These are phyloP conservation scores for Anabas testudineus DNA, from an alignment of 2,797 vertebrate species.

Conservation along the genomic window DNA sequence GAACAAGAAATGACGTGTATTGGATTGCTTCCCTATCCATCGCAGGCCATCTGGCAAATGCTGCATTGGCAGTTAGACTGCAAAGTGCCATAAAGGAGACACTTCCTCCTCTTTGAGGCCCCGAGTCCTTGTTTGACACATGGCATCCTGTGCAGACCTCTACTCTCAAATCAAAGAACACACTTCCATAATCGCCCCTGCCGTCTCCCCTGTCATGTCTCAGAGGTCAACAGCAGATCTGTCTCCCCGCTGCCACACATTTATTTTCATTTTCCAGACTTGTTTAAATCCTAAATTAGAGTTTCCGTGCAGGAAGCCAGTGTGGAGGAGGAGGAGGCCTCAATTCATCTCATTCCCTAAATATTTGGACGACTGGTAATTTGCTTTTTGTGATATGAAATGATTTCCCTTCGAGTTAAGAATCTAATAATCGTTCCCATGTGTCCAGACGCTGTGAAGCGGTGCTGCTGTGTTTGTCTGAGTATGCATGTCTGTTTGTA, in stretches of 20 bases:
- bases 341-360: slow-evolving; percentile 73
- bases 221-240: slow-evolving; percentile 60
- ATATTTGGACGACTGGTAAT: slow-evolving; percentile 82
- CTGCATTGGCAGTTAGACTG: slow-evolving; percentile 54
- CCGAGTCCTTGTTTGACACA: slow-evolving; percentile 60
- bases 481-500: slow-evolving; percentile 21
- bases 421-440: slow-evolving; percentile 80
- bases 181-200: slow-evolving; percentile 48
- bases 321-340: slow-evolving; percentile 27
- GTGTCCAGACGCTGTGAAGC: slow-evolving; percentile 45
- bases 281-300: slow-evolving; percentile 71
- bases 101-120: slow-evolving; percentile 67
- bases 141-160: slow-evolving; percentile 62
- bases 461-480: slow-evolving; percentile 41
- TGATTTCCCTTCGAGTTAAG: slow-evolving; percentile 79
- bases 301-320: slow-evolving; percentile 68
- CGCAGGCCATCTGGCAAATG: slow-evolving; percentile 60
- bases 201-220: slow-evolving; percentile 55
- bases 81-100: slow-evolving; percentile 65
- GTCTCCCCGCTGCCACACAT: slow-evolving; percentile 37
- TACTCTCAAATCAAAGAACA: slow-evolving; percentile 60
- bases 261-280: slow-evolving; percentile 71
- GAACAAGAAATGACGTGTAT: slow-evolving; percentile 38
- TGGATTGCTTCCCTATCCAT: slow-evolving; percentile 52
- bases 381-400: slow-evolving; percentile 79